Evolutionary conservation across 2,113 vertebrate genomes (phyloP).

Genomic region (Nicator chloris): DNA sequence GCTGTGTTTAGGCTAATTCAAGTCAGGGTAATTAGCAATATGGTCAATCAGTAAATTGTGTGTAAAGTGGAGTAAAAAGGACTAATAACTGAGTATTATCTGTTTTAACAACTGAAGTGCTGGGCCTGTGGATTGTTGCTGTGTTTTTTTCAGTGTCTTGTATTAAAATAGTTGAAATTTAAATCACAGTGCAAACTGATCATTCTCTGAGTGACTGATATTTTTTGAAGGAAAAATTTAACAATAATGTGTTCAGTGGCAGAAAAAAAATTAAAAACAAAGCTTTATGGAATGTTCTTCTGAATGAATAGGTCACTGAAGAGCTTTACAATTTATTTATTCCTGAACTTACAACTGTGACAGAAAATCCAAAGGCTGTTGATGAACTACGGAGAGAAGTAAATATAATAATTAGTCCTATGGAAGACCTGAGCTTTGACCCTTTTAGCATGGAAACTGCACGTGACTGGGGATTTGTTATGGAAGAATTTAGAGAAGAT

Average conservation of each 20-base stretch:
- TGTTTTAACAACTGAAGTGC: background rate
- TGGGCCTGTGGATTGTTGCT: background rate
- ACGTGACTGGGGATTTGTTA: slow-evolving; percentile 80
- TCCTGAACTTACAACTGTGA: slow-evolving; percentile 83
- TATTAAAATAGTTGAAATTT: background rate
- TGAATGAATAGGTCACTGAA: slow-evolving; percentile 76
- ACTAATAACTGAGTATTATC: background rate
- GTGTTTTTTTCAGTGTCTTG: background rate
- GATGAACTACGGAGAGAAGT: slow-evolving; percentile 80
- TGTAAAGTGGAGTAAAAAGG: background rate
- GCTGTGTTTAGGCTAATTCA: background rate
- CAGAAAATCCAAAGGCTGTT: slow-evolving; percentile 79
- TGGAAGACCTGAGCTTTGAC: slow-evolving; percentile 82
- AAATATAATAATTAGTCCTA: slow-evolving; percentile 75
- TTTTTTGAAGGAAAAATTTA: background rate
- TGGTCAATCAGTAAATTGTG: background rate
- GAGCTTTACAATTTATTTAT: slow-evolving; percentile 89
- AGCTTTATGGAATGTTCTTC: background rate
- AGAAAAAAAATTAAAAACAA: background rate
- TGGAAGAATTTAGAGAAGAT: slow-evolving; percentile 81
- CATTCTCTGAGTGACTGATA: background rate
- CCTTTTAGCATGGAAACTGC: slow-evolving; percentile 77
- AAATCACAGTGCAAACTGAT: background rate
- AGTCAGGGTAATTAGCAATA: background rate
- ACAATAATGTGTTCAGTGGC: background rate